Percentiles rank a stretch among this genome's conserved stretches.
These are phyloP conservation scores for Porites lobata DNA, from an alignment of 92 coral and sea anemone species.

Conservation along the genomic window DNA sequence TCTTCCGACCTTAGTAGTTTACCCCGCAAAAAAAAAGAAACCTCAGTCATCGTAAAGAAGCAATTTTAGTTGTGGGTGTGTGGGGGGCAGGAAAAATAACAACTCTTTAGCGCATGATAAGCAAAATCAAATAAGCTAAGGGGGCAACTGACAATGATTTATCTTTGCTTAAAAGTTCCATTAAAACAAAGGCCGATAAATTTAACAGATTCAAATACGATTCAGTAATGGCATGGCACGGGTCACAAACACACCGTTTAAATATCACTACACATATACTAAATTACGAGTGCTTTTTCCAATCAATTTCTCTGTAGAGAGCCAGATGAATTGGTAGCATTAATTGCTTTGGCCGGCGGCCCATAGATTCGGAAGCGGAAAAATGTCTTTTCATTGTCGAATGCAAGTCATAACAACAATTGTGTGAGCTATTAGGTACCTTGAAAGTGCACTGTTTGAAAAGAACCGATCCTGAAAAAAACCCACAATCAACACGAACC, in stretches of 20 bases:
- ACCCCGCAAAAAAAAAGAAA: not conserved
- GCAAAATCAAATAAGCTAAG: not conserved
- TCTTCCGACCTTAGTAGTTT: not conserved
- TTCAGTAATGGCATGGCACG: not conserved
- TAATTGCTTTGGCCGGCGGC: conserved; percentile 37
- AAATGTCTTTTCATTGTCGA: conserved; percentile 19
- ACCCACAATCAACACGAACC: not conserved
- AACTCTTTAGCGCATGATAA: not conserved
- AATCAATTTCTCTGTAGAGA: not conserved
- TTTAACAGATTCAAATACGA: not conserved
- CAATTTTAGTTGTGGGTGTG: too few species aligned
- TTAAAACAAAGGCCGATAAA: not conserved
- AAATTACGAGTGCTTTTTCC: not conserved
- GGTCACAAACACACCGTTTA: not conserved
- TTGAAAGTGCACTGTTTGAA: conserved; percentile 16
- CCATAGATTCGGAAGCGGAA: conserved; percentile 52
- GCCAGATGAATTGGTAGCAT: not conserved
- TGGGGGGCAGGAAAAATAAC: not conserved
- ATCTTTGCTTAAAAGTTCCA: not conserved
- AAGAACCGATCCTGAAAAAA: conserved; percentile 4
- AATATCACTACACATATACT: not conserved
- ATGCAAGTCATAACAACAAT: conserved; percentile 32
- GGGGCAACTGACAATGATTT: not conserved
- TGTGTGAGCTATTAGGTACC: conserved; percentile 18
- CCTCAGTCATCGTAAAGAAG: not conserved